Evolutionary conservation across 2,888 invertebrate species (phyloP).

Genomic region (Gymnoscelis rufifasciata): DNA sequence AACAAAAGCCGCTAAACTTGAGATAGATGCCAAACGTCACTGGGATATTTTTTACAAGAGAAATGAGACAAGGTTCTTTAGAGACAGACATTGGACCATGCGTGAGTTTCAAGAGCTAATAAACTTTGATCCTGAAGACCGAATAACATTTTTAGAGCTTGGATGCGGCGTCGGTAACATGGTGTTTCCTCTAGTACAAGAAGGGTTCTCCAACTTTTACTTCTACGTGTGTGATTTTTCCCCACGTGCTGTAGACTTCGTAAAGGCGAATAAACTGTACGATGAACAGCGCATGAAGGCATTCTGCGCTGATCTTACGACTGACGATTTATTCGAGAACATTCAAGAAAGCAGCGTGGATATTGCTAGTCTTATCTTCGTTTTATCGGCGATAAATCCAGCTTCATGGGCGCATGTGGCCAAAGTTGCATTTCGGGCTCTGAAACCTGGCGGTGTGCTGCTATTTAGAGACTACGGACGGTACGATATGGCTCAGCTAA

Average conservation of each 20-base stretch:
- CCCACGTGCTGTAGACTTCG: constrained; percentile 91
- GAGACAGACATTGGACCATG: constrained; percentile 97
- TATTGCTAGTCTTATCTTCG: constrained; percentile 94
- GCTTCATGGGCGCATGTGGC: constrained; percentile 84
- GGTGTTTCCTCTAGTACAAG: constrained; percentile 92
- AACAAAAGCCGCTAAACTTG: constrained; percentile 87
- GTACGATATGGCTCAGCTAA: constrained; percentile 96
- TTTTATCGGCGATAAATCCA: constrained; percentile 96
- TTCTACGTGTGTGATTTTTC: constrained; percentile 96
- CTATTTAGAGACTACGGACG: constrained; percentile 96
- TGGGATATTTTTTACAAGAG: constrained; percentile 99
- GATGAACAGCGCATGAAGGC: constrained; percentile 82
- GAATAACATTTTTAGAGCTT: constrained; percentile 86
- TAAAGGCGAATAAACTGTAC: constrained; percentile 84
- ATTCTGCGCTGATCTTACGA: constrained; percentile 92
- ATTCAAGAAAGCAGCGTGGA: constrained; percentile 80
- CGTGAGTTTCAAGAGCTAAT: constrained; percentile 93
- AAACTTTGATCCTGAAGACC: constrained; percentile 71
- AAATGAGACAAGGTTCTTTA: constrained; percentile 95
- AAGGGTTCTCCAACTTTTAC: constrained; percentile 81
- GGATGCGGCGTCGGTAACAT: constrained; percentile 99
- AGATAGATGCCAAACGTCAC: constrained; percentile 89
- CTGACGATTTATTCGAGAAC: constrained; percentile 80
- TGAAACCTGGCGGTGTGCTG: constrained; percentile 88
- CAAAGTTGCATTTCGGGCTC: constrained; percentile 81